Evolutionary conservation across 2,888 invertebrate genomes (phyloP), one percentile per base, ranked within the genome.

Genomic region (Drosophila neotestacea): DNA sequence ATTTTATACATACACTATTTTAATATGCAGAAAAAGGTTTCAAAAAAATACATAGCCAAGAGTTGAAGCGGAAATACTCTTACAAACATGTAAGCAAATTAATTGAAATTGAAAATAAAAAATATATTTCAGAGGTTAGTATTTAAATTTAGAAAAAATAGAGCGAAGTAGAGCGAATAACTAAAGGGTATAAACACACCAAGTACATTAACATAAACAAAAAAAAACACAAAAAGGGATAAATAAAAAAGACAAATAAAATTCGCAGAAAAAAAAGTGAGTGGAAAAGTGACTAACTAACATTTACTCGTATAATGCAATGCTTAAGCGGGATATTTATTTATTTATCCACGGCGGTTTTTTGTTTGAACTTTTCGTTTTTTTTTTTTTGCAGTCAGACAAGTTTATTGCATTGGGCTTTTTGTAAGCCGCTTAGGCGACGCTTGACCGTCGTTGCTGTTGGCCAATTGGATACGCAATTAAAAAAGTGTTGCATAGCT

Each of bases 401-500:
- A 51, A 58, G 66, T 75, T 75, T 56, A 61, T 72, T 63, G 76
- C 75, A 56, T 52, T 67, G 56, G 36, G 27, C 41, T 55, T 55
- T 76, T 59, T 72, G 64, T 84, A 86, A 82, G 84, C 81, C 66
- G 87, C 84, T 86, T 81, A 77, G 62, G 41, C 73, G 44, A 39
- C 38, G 64, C 58, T 69, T 51, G 66, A 52, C 68, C 36, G 10
- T 36, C 2, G 36, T n/a, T 27, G 32, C 51, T 36, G 71, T 64
- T 58, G 47, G 41, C 66, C 70, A 71, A 62, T 82, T 84, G 59
- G 70, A 48, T 32, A 48, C 63, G 81, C 81, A 86, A 82, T 82
- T 82, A 82, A 78, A 74, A 83, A 76, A 78, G 59, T 70, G 78
- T 74, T 71, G 85, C 82, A 69, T 75, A 58, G 68, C 64, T 11